Evolutionary conservation across 1,140 invertebrate genomes (phyloP).

Genomic region (Sycobia sp.): DNA sequence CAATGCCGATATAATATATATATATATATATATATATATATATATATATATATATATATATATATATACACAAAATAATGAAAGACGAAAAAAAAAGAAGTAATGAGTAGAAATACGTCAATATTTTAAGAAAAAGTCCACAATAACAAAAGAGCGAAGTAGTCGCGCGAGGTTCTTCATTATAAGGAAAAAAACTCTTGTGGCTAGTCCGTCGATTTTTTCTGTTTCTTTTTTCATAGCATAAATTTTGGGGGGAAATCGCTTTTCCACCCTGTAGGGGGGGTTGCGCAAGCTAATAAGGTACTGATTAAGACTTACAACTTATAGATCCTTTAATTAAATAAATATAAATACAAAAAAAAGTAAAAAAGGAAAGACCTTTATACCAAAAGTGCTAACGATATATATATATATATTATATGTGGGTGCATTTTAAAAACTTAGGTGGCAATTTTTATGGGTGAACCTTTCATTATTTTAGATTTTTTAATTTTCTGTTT

Average conservation of each 20-base stretch:
- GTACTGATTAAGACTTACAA: no score
- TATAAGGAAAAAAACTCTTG: background rate
- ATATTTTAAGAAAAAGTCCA: constrained; percentile 40
- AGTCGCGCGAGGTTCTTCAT: constrained; percentile 47
- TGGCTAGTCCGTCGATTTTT: background rate
- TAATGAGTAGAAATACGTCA: no score
- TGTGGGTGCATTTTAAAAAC: constrained; percentile 7
- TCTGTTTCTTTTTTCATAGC: constrained; percentile 44
- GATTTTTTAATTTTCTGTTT: background rate
- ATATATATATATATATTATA: constrained; percentile 7
- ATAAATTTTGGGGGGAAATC: constrained; percentile 36
- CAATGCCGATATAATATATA: constrained; percentile 24
- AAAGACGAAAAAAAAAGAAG: constrained; percentile 27
- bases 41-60: no score
- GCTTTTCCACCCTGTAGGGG: no score
- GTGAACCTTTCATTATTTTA: background rate
- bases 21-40: constrained; percentile 24
- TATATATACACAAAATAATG: no score
- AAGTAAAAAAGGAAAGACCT: no score
- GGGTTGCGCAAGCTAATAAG: no score
- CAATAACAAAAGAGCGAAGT: background rate
- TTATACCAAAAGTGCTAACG: constrained; percentile 26
- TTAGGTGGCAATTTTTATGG: background rate
- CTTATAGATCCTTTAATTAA: constrained; percentile 36
- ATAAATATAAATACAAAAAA: no score